Conservation (phyloP, 2,797 vertebrate species). For the Xenopus petersii region DNA sequence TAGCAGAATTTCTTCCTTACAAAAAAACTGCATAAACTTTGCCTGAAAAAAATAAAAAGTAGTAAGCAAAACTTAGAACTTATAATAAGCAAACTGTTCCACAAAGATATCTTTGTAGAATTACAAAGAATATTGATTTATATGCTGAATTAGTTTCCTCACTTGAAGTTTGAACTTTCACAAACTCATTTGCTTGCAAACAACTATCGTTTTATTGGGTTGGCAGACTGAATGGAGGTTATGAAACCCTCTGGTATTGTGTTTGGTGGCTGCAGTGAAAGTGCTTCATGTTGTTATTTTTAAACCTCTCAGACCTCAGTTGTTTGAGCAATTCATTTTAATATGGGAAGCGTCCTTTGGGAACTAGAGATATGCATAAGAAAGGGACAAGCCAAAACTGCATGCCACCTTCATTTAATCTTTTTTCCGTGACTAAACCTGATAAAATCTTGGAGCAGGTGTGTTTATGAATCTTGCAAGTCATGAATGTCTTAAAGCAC, state of each 20-base stretch:
- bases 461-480: slow-evolving; percentile 39
- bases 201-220: too few relatives aligned
- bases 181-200: too few relatives aligned
- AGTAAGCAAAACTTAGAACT: too few relatives aligned
- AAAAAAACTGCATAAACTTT: too few relatives aligned
- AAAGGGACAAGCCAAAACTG: slow-evolving; percentile 38
- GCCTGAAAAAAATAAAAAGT: too few relatives aligned
- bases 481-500: slow-evolving; percentile 32
- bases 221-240: slow-evolving; percentile 9
- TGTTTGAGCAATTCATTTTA: slow-evolving; percentile 44
- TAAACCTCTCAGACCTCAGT: slow-evolving; percentile 34
- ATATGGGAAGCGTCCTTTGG: background rate
- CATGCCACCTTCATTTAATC: slow-evolving; percentile 47
- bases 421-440: slow-evolving; percentile 31
- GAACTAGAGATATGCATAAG: slow-evolving; percentile 40
- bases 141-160: too few relatives aligned
- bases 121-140: too few relatives aligned
- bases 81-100: too few relatives aligned
- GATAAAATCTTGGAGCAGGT: slow-evolving; percentile 36
- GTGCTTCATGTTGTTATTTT: slow-evolving; percentile 32
- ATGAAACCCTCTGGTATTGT: slow-evolving; percentile 24
- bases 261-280: slow-evolving; percentile 22
- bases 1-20: too few relatives aligned
- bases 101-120: too few relatives aligned
- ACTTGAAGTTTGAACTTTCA: too few relatives aligned